Evolutionary conservation across 2,797 vertebrate species (phyloP).

Genomic region (Mionectes olivaceus): DNA sequence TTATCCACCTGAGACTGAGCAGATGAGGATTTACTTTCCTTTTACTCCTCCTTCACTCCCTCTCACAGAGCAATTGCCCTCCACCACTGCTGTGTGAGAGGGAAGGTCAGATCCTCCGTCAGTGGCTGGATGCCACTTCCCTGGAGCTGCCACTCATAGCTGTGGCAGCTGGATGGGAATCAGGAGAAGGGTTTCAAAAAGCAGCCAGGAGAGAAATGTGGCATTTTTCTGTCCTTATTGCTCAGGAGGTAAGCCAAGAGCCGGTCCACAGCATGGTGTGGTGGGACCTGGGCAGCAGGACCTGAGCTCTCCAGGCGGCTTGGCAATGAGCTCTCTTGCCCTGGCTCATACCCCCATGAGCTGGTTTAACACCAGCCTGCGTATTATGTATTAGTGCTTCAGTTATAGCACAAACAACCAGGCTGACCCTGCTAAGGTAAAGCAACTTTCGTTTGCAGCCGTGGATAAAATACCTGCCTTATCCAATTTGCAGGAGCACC

Average conservation of each 20-base stretch:
- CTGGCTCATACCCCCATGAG: not conserved
- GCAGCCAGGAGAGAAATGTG: not conserved
- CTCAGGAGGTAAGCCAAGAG: not conserved
- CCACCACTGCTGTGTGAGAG: rapidly evolving
- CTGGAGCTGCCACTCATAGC: rapidly evolving
- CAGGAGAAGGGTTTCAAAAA: not conserved
- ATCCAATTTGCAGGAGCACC: not conserved
- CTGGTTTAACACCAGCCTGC: not conserved
- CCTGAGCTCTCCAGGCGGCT: not conserved
- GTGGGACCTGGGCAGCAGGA: not conserved
- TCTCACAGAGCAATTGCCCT: not conserved
- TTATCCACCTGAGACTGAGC: not conserved
- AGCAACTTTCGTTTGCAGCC: not conserved
- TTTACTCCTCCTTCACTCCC: not conserved
- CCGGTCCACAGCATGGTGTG: rapidly evolving
- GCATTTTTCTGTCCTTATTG: rapidly evolving
- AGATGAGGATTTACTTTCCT: not conserved
- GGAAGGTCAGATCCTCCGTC: not conserved
- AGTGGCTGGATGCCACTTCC: not conserved
- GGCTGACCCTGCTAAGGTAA: constrained; percentile 2
- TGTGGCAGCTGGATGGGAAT: rapidly evolving
- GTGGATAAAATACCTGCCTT: not conserved
- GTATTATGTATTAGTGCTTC: not conserved
- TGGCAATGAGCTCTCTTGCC: not conserved
- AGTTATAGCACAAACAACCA: not conserved